Evolutionary conservation across 1,140 invertebrate species (phyloP).

Genomic region (Caenorhabditis latens): DNA sequence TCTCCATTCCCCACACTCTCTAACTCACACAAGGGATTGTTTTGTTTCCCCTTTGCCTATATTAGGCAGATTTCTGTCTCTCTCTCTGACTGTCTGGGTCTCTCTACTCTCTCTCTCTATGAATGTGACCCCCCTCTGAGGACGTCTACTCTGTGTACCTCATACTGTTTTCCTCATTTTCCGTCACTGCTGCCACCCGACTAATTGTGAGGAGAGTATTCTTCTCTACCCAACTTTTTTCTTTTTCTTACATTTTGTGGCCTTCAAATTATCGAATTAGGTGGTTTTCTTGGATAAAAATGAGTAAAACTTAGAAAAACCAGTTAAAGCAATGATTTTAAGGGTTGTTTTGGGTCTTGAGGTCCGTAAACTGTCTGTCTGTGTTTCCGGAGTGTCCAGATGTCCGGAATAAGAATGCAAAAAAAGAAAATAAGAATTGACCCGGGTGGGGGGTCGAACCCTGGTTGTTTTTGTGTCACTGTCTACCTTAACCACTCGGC

Average conservation of each 20-base stretch:
- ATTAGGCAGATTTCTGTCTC: slow-evolving; percentile 39
- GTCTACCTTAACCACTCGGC: no score
- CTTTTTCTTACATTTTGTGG: background rate
- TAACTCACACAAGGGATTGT: background rate
- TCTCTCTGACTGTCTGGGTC: background rate
- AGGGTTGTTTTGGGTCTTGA: no score
- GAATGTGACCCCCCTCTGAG: background rate
- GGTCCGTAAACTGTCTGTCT: no score
- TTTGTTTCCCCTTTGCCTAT: background rate
- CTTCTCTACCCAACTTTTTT: background rate
- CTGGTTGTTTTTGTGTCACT: no score
- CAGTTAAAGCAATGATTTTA: no score
- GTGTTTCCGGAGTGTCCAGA: no score
- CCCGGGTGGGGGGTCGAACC: no score
- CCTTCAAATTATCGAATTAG: background rate
- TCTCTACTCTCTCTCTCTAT: background rate
- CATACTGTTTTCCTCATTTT: slow-evolving; percentile 18
- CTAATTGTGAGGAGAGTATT: background rate
- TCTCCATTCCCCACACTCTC: background rate
- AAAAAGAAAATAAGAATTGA: no score
- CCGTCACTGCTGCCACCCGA: background rate
- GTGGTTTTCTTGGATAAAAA: no score
- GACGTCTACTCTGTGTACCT: slow-evolving; percentile 3
- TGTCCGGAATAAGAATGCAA: no score
- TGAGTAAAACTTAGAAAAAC: no score